Evolutionary conservation across 2,797 vertebrate genomes (phyloP).

Genomic region (Hozukius guyotensis): DNA sequence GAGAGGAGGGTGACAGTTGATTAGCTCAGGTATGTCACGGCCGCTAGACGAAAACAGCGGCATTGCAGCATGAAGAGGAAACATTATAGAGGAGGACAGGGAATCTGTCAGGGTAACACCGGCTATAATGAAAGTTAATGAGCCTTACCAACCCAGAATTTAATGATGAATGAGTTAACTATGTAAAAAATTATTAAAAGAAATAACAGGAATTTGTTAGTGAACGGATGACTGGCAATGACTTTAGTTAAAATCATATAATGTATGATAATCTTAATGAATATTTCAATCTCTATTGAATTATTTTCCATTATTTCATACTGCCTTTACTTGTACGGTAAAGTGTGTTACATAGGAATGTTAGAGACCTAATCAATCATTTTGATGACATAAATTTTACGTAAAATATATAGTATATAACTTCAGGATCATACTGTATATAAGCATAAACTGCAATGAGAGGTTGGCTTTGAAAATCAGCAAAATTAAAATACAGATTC

Average conservation of each 20-base stretch:
- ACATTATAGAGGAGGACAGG: conserved; percentile 35
- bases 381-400: not conserved
- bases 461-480: not conserved
- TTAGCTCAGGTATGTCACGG: conserved; percentile 67
- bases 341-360: not conserved
- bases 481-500: not conserved
- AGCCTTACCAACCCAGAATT: conserved; percentile 10
- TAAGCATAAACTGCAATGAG: not conserved
- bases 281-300: not conserved
- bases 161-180: conserved; percentile 21
- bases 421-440: not conserved
- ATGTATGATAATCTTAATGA: not conserved
- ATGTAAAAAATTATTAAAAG: not conserved
- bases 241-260: not conserved
- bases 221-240: not conserved
- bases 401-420: not conserved
- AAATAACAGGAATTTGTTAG: not conserved
- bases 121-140: conserved; percentile 48
- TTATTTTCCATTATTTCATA: not conserved
- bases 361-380: not conserved
- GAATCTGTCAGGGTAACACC: conserved; percentile 30
- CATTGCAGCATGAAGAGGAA: conserved; percentile 51
- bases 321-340: not conserved
- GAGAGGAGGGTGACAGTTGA: conserved; percentile 67
- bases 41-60: conserved; percentile 48